Evolutionary conservation across 2,797 vertebrate species (phyloP), one percentile per base, ranked within the genome.

Genomic region (Gallinago stenura): DNA sequence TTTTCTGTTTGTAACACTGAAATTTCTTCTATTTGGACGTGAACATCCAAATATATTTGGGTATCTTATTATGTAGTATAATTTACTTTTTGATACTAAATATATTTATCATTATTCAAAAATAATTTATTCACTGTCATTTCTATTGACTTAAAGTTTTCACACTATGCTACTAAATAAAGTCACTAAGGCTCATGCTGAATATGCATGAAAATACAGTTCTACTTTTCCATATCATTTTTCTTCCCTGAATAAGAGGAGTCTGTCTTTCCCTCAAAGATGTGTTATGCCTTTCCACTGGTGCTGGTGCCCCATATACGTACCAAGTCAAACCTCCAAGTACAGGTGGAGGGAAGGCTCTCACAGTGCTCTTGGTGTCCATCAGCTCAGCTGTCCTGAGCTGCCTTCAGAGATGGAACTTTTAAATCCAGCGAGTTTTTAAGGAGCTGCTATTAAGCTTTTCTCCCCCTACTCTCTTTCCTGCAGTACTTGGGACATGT

Each of bases 401-500:
- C 15, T 65, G 25, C 80, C 43, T 90, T 57, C 69, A 50, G 66
- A 71, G 71, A 12, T 14, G 5, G 37, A n/a, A 57, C 69, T 86
- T 61, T 57, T 86, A 69, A 92, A 37, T 12, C 10, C n/a, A 5
- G 26, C 12, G 50, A 60, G 9, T 61, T 91, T 7, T 91, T 7
- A 66, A 78, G 35, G 43, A 58, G 20, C 69, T 81, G 3, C 30
- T 69, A 0, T 53, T 89, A 61, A 89, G 11, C 65, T 87, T 82
- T 90, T 87, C 45, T 66, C 37, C 68, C 58, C 73, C 79, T 57
- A 37, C 7, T 90, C 64, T 90, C 41, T 93, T 89, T 53, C 95
- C 62, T 97, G 21, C 98, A 99, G 99, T 99, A 99, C 97, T 95
- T 99, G 97, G 99, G 99, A 46, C 99, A 99, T 7, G 99, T 99